Conservation (phyloP, 2,797 vertebrate genomes). For the Leptoclinus maculatus region DNA sequence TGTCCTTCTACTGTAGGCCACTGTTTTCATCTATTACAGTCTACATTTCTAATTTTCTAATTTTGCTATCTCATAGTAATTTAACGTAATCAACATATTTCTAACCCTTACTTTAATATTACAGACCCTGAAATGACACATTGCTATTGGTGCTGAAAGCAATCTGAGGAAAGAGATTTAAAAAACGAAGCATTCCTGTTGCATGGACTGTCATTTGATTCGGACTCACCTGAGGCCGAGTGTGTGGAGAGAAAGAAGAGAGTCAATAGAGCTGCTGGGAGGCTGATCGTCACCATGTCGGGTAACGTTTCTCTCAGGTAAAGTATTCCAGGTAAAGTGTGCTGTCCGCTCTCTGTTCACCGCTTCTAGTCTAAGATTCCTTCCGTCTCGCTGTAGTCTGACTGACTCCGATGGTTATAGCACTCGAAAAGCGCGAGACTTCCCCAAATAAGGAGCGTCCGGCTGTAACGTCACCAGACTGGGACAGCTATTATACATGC, state of each 20-base stretch:
- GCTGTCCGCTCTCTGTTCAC: no score
- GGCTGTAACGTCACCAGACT: slow-evolving; percentile 17
- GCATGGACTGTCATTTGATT: no score
- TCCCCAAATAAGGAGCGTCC: slow-evolving; percentile 74
- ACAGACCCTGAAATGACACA: background rate
- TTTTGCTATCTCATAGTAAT: background rate
- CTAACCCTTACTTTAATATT: background rate
- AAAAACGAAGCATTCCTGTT: no score
- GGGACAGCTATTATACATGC: background rate
- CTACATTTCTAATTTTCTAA: background rate
- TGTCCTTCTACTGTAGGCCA: background rate
- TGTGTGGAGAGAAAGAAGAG: slow-evolving; percentile 1
- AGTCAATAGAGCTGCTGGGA: rapidly evolving
- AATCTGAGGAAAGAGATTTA: background rate
- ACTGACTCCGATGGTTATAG: background rate
- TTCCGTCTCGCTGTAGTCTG: background rate
- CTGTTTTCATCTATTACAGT: background rate
- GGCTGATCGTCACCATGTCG: background rate
- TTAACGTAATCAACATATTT: background rate
- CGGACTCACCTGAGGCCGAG: slow-evolving; percentile 65
- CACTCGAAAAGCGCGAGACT: rapidly evolving
- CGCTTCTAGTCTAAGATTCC: rapidly evolving
- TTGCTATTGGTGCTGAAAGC: background rate
- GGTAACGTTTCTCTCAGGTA: rapidly evolving
- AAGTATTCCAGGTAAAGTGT: background rate